A percentile compares a stretch with the other conserved stretches of the same genome.
phyloP scores from a whole-genome alignment of 2,113 vertebrate genomes.

The Amphilophus citrinellus region DNA sequence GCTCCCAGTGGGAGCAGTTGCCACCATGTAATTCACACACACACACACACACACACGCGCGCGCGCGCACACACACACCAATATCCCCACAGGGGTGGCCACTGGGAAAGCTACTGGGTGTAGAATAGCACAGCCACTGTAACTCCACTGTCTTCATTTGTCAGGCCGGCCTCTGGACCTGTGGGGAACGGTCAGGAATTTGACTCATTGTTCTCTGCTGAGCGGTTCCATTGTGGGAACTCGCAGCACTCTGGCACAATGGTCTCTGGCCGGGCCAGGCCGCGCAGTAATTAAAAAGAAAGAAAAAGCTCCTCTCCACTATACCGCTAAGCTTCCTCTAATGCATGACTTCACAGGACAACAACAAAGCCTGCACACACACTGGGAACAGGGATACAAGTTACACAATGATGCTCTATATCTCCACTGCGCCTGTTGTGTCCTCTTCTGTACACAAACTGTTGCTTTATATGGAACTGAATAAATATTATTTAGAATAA shows the following conservation, averaged over 20 bases:
- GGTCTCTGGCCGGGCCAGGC: conserved; percentile 62
- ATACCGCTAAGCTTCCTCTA: conserved; percentile 65
- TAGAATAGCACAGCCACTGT: conserved; percentile 79
- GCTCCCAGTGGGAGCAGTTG: conserved; percentile 70
- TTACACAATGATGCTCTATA: conserved; percentile 50
- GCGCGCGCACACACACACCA: conserved; percentile 55
- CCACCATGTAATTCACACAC: conserved; percentile 58
- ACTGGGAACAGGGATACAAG: conserved; percentile 47
- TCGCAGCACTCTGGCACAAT: conserved; percentile 74
- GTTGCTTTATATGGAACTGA: not conserved
- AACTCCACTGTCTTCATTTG: conserved; percentile 72
- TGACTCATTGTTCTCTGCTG: conserved; percentile 79
- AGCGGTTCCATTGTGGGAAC: conserved; percentile 80
- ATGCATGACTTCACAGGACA: conserved; percentile 79
- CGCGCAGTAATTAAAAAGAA: conserved; percentile 76
- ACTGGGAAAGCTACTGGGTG: conserved; percentile 72
- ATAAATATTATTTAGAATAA: not conserved
- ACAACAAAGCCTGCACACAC: conserved; percentile 72
- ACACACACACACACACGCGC: conserved; percentile 18
- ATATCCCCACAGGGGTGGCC: conserved; percentile 65
- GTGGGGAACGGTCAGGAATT: conserved; percentile 78
- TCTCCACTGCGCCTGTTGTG: conserved; percentile 29
- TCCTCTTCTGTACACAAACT: conserved; percentile 32
- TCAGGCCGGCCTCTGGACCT: conserved; percentile 71
- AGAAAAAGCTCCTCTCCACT: conserved; percentile 66